phyloP scores from a whole-genome alignment of 1,140 invertebrate species.

The Calliphora vicina region DNA sequence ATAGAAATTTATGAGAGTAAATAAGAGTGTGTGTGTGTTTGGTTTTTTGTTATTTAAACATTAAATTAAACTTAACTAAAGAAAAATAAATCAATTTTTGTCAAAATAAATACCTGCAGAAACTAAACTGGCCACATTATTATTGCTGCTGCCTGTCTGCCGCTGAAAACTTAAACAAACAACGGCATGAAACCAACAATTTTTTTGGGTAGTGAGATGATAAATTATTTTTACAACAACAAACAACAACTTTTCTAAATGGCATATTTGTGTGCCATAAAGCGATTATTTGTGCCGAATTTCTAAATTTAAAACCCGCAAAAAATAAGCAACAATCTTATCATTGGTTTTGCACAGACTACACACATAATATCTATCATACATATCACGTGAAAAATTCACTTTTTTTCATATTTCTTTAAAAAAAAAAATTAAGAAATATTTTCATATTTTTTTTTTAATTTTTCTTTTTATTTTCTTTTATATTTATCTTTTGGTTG shows the following conservation, averaged over 20 bases:
- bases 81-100: neutral
- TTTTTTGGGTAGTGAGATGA: neutral
- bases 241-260: neutral
- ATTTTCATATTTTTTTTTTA: too few relatives aligned
- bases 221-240: neutral
- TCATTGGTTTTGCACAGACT: neutral
- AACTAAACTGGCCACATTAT: too few relatives aligned
- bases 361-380: neutral
- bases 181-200: neutral
- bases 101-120: too few relatives aligned
- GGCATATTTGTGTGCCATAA: neutral
- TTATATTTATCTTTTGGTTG: neutral
- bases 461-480: neutral
- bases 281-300: slow-evolving; percentile 3
- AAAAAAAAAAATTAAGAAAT: too few relatives aligned
- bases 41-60: too few relatives aligned
- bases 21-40: neutral
- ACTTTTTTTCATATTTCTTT: neutral
- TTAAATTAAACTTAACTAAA: too few relatives aligned
- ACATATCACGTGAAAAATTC: neutral
- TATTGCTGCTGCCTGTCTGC: too few relatives aligned
- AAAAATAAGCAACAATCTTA: neutral
- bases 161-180: neutral
- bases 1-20: neutral
- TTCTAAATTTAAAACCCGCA: slow-evolving; percentile 10